phyloP scores from a whole-genome alignment of 2,113 vertebrate species.

The Cheilinus undulatus region DNA sequence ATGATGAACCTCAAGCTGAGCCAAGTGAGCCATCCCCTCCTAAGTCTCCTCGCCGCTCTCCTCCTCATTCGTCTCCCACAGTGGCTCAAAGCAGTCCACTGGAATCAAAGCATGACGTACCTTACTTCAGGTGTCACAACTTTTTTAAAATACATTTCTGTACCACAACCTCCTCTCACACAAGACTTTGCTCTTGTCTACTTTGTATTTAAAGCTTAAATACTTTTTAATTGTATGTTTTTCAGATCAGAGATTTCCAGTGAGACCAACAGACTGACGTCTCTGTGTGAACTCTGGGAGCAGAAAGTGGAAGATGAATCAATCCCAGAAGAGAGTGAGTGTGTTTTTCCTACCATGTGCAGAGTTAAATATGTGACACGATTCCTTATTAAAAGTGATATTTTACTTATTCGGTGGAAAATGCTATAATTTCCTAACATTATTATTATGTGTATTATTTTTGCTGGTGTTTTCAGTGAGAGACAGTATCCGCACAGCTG shows the following conservation, averaged over 20 bases:
- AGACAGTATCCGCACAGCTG: conserved; percentile 88
- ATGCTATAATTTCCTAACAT: too few species aligned
- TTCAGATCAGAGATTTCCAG: conserved; percentile 83
- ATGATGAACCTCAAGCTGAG: conserved; percentile 20
- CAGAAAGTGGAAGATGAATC: conserved; percentile 83
- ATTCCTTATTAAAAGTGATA: too few species aligned
- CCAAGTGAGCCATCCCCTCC: background rate
- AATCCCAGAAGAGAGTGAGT: conserved; percentile 93
- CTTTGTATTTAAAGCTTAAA: background rate
- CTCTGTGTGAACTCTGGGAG: conserved; percentile 86
- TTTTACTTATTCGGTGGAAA: too few species aligned
- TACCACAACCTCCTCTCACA: background rate
- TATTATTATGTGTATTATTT: background rate
- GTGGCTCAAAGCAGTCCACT: conserved; percentile 10
- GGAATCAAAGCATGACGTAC: conserved; percentile 75
- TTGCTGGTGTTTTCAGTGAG: conserved; percentile 81
- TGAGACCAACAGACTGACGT: conserved; percentile 84
- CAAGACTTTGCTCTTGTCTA: background rate
- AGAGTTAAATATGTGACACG: background rate
- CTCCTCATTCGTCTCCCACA: background rate
- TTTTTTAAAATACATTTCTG: background rate
- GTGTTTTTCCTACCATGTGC: background rate
- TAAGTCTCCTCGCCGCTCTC: conserved; percentile 23
- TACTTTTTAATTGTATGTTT: background rate
- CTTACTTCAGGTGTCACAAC: conserved; percentile 78